Conservation (phyloP, 2,797 vertebrate species). For the Dallia pectoralis region DNA sequence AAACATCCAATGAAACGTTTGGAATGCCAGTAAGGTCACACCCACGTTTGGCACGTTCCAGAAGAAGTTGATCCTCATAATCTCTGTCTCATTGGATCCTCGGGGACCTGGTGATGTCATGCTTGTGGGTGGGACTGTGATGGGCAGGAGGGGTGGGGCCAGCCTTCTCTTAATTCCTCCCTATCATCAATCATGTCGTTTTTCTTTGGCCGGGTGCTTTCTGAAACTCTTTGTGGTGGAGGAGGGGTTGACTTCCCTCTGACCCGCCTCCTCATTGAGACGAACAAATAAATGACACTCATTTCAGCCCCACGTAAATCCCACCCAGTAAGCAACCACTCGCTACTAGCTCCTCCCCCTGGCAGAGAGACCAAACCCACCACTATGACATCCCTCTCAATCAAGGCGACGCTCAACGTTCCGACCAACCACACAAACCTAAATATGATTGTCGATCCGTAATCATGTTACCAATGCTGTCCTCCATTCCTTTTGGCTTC, state of each 20-base stretch:
- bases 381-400: constrained; percentile 9
- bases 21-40: background rate
- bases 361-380: constrained; percentile 12
- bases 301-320: constrained; percentile 14
- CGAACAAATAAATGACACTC: constrained; percentile 33
- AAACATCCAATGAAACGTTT: background rate
- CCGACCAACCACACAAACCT: constrained; percentile 9
- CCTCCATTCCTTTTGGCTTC: background rate
- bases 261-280: constrained; percentile 9
- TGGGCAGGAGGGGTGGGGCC: no score
- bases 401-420: background rate
- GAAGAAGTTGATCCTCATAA: background rate
- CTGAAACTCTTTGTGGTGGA: constrained; percentile 33
- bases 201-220: constrained; percentile 8
- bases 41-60: background rate
- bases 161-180: constrained; percentile 15
- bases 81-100: background rate
- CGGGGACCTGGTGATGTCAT: background rate
- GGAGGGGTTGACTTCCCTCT: constrained; percentile 10
- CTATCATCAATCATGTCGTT: background rate
- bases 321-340: background rate
- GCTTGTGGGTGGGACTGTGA: background rate
- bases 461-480: background rate
- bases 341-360: background rate
- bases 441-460: background rate